A percentile compares a stretch with the other conserved stretches of the same genome.
phyloP scores from a whole-genome alignment of 2,797 vertebrate species.

The Tympanoctomys barrerae region DNA sequence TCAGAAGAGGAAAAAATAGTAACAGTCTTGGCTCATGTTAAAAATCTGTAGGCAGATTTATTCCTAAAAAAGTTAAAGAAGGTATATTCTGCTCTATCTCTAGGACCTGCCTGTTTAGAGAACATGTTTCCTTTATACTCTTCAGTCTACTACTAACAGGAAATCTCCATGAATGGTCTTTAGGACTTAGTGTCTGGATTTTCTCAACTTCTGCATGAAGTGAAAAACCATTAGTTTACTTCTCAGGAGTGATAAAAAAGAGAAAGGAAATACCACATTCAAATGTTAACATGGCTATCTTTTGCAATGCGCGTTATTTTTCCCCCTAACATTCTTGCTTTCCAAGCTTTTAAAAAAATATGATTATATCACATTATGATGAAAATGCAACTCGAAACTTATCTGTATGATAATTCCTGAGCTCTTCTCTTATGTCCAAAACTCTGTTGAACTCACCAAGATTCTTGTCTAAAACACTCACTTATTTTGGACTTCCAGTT shows the following conservation, averaged over 20 bases:
- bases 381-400: background rate
- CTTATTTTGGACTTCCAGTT: too few relatives aligned
- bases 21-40: background rate
- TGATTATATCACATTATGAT: background rate
- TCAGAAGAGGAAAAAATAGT: background rate
- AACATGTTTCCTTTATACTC: background rate
- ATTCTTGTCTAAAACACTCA: background rate
- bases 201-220: background rate
- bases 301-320: background rate
- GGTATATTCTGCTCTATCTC: background rate
- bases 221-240: background rate
- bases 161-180: background rate
- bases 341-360: background rate
- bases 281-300: background rate
- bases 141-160: background rate
- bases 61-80: background rate
- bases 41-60: background rate
- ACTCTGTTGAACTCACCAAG: too few relatives aligned
- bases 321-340: background rate
- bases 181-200: background rate
- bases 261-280: background rate
- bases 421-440: background rate
- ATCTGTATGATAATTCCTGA: background rate
- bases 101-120: background rate
- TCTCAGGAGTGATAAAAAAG: background rate